Base-by-base conservation (phyloP, 37 sponge, comb jelly and placozoan species). In the Bolinopsis microptera region DNA sequence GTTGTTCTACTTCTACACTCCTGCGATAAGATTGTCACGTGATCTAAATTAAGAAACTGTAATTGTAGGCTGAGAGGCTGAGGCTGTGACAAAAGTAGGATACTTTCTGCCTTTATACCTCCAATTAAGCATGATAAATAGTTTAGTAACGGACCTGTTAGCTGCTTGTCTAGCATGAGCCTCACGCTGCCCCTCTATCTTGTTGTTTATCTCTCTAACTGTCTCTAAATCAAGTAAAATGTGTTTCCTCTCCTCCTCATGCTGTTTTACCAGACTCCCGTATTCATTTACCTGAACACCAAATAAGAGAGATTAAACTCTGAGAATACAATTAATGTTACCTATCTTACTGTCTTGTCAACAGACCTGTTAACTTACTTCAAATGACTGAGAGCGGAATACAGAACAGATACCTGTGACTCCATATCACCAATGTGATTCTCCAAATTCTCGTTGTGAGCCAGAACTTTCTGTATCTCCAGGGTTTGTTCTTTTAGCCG, bases 131-230 rank as follows among this genome's bases (percentile, higher is more conserved):
- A n/a, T n/a, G n/a, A n/a, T n/a, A n/a, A n/a, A n/a, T n/a, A n/a
- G n/a, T n/a, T n/a, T n/a, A n/a, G n/a, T n/a, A n/a, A n/a, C n/a
- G n/a, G n/a, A n/a, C 80, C 80, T 77, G 31, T 86, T 86, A 40
- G 90, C 90, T 9, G 90, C 90, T 26, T 86, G 90, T 86, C 90
- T 86, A 13, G 90, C 90, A 40, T 86, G 90, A n/a, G 90, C 90
- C 90, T 86, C 90, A 5, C 90, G 24, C 90, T 86, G 90, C 24
- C 90, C 90, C 61, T 86, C 90, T 30, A 86, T 86, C 90, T 86
- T 86, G 26, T 41, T 86, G 61, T 86, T 86, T 38, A 86, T 86
- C 2, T 86, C 61, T 24, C 90, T 86, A 24, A 86, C 90, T 40
- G 90, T 86, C 61, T 86, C 90, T 28, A 86, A 40, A 86, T 86